Evolutionary conservation across 2,113 vertebrate genomes (phyloP).

Genomic region (Burhinus oedicnemus): DNA sequence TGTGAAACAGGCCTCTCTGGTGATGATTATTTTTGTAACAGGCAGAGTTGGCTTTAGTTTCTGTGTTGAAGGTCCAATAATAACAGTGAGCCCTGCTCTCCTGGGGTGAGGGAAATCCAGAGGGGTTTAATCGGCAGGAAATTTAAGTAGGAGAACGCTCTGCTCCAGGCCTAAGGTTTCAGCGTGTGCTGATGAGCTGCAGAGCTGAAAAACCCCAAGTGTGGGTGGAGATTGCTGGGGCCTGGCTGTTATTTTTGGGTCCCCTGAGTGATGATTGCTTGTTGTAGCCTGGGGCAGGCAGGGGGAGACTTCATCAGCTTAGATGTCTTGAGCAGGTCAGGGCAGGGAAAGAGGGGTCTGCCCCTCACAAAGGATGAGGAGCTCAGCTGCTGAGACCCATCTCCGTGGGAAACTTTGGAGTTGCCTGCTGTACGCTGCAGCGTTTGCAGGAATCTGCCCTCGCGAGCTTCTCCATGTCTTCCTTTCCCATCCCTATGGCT

Average conservation of each 20-base stretch:
- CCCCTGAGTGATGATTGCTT: not conserved
- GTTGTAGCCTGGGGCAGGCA: not conserved
- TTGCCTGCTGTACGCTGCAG: fast-evolving
- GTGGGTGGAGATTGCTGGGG: not conserved
- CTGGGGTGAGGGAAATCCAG: slow-evolving; percentile 50
- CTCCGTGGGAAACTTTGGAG: not conserved
- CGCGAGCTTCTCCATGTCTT: not conserved
- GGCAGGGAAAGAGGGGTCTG: not conserved
- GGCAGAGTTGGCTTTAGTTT: slow-evolving; percentile 54
- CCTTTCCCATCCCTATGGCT: not conserved
- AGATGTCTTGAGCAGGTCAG: not conserved
- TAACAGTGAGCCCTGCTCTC: slow-evolving; percentile 25
- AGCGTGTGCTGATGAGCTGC: not conserved
- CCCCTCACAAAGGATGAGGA: not conserved
- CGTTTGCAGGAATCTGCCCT: not conserved
- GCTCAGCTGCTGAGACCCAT: not conserved
- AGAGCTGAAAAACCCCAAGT: not conserved
- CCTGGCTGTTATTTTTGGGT: not conserved
- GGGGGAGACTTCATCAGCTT: not conserved
- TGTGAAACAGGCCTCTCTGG: slow-evolving; percentile 7
- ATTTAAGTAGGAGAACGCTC: slow-evolving; percentile 29
- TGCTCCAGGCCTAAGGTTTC: not conserved
- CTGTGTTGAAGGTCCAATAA: slow-evolving; percentile 45
- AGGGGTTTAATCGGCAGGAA: slow-evolving; percentile 46
- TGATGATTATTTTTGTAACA: slow-evolving; percentile 58